Conservation (phyloP, 2,113 vertebrate genomes). For the Antechinus stuartii region DNA sequence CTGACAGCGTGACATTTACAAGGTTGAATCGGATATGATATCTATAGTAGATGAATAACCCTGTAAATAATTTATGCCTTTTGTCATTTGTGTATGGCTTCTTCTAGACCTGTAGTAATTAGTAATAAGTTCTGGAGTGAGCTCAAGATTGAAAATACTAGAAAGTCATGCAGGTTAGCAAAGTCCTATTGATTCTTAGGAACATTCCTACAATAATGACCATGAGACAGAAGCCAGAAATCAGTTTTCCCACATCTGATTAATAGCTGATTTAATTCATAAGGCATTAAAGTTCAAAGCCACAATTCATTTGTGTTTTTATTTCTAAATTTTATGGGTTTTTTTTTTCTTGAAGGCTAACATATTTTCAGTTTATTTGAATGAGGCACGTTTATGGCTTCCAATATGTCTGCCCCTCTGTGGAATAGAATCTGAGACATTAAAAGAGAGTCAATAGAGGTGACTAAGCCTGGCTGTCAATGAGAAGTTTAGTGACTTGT, state of each 20-base stretch:
- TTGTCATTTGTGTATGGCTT: conserved; percentile 70
- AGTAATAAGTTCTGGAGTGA: conserved; percentile 71
- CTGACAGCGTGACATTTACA: conserved; percentile 61
- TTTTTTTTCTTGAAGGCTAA: conserved; percentile 57
- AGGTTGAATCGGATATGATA: conserved; percentile 77
- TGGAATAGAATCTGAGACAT: conserved; percentile 67
- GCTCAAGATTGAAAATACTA: conserved; percentile 66
- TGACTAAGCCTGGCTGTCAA: conserved; percentile 53
- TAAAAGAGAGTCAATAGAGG: conserved; percentile 59
- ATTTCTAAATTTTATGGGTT: conserved; percentile 62
- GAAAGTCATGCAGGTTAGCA: conserved; percentile 72
- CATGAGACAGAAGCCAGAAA: conserved; percentile 56
- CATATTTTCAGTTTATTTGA: conserved; percentile 77
- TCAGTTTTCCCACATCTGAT: conserved; percentile 62
- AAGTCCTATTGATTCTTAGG: conserved; percentile 68
- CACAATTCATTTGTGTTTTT: conserved; percentile 77
- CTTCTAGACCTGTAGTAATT: conserved; percentile 70
- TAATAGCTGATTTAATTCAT: conserved; percentile 72
- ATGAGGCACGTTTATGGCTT: conserved; percentile 72
- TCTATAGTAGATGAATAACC: conserved; percentile 73
- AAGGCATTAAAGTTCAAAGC: conserved; percentile 68
- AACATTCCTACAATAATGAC: conserved; percentile 68
- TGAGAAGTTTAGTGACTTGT: conserved; percentile 16
- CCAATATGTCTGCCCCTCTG: conserved; percentile 65
- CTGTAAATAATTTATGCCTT: conserved; percentile 79